Evolutionary conservation across 2,888 invertebrate genomes (phyloP), one percentile per base, ranked within the genome.

Genomic region (Pegoplata infirma): DNA sequence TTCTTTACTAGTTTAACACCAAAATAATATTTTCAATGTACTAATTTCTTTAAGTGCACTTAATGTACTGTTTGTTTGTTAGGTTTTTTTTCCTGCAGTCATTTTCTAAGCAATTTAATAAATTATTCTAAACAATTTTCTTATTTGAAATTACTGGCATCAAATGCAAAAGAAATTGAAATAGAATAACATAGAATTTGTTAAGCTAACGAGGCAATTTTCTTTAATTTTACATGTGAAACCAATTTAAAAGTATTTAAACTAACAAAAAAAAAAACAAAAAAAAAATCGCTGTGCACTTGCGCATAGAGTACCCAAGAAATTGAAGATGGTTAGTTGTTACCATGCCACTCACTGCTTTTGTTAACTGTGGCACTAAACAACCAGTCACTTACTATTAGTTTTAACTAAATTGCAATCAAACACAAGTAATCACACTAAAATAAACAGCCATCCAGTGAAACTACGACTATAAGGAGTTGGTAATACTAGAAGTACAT

Each of bases 371-470:
- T 12, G 21, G 0, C 23, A 36, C 44, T 68, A 59, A 72, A 55
- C 59, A 46, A n/a, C 36, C 8, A 67, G 49, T 67, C 61, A 75
- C 51, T 71, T 67, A 44, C 71, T 63, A 67, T 71, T 67, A 75
- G 40, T 63, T 71, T 79, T 71, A 71, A 71, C 74, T 69, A 71
- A 75, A 67, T 71, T 71, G 66, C 74, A 46, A 51, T 69, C 64
- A 78, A 78, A 78, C 67, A 47, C 53, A 47, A 59, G 44, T 69
- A 66, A 71, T 53, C 69, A 66, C 63, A 71, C 66, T 59, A 14
- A 51, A 6, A 51, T 63, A 53, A 47, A 58, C 56, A 56, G 28
- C 28, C 36, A 40, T n/a, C n/a, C n/a, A n/a, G n/a, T n/a, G n/a
- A n/a, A n/a, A n/a, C n/a, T n/a, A n/a, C n/a, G n/a, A n/a, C n/a